A percentile compares a stretch with the other conserved stretches of the same genome.
Conservation (phyloP, 2,797 vertebrate genomes). For the Spizella passerina region DNA sequence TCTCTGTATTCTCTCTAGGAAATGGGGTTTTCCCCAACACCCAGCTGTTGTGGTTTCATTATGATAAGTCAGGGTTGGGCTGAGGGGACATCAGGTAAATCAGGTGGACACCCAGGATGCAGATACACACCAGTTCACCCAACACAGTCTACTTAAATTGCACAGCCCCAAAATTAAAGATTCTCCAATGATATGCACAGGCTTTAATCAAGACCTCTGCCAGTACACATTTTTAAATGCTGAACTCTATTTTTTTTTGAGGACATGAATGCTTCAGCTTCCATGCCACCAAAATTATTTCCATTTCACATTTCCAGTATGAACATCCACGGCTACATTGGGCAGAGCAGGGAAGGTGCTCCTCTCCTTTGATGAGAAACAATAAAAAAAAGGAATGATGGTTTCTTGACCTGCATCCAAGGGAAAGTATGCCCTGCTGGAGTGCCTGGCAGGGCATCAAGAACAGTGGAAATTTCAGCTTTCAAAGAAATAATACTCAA, state of each 20-base stretch:
- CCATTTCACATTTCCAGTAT: background rate
- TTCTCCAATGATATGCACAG: fast-evolving
- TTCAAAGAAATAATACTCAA: slow-evolving; percentile 45
- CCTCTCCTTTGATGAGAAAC: slow-evolving; percentile 28
- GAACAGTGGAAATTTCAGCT: slow-evolving; percentile 62
- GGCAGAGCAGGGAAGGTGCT: background rate
- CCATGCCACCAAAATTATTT: background rate
- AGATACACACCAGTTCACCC: background rate
- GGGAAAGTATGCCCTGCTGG: slow-evolving; percentile 56
- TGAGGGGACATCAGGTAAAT: background rate
- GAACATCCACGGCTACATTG: background rate
- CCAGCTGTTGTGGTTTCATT: background rate
- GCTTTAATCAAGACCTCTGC: background rate
- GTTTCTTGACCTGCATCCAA: slow-evolving; percentile 72
- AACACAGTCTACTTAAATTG: background rate
- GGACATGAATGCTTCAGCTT: background rate
- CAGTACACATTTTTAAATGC: background rate
- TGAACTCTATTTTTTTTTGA: background rate
- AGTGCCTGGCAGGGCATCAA: slow-evolving; percentile 63
- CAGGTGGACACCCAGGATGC: background rate
- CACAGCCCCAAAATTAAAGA: background rate
- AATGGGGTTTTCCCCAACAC: background rate
- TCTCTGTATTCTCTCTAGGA: slow-evolving; percentile 13
- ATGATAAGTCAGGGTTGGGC: background rate
- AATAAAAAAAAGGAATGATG: slow-evolving; percentile 35